Conservation (phyloP, 2,797 vertebrate species). For the Cetoscarus ocellatus region DNA sequence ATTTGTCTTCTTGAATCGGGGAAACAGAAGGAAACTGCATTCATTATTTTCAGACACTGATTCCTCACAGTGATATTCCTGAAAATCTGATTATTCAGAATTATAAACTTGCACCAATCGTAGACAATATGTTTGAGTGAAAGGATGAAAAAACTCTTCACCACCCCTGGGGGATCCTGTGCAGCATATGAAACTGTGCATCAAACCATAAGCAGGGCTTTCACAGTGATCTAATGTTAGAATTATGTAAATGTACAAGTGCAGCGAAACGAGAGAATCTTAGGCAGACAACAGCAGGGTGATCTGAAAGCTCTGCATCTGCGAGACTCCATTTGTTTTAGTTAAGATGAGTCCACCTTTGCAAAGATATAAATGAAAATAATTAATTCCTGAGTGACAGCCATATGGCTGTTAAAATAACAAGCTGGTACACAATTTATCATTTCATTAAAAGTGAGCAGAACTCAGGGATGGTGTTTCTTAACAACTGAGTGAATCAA, state of each 20-base stretch:
- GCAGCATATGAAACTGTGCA: conserved; percentile 14
- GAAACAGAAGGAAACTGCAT: neutral
- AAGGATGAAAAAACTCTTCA: conserved; percentile 32
- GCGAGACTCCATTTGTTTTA: conserved; percentile 25
- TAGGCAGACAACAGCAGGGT: conserved; percentile 38
- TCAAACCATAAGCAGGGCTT: conserved; percentile 25
- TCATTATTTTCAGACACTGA: conserved; percentile 2
- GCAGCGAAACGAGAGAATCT: neutral
- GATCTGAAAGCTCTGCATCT: conserved; percentile 17
- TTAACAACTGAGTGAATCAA: conserved; percentile 27
- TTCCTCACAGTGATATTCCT: conserved; percentile 7
- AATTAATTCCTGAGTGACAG: conserved; percentile 68
- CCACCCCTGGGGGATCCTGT: conserved; percentile 13
- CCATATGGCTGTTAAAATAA: conserved; percentile 72
- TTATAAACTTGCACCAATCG: conserved; percentile 34
- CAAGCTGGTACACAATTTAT: conserved; percentile 59
- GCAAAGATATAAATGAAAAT: conserved; percentile 54
- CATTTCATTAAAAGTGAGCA: conserved; percentile 64
- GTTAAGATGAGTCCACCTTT: conserved; percentile 43
- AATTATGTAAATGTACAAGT: conserved; percentile 39
- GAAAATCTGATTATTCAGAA: conserved; percentile 19
- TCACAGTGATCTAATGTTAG: conserved; percentile 30
- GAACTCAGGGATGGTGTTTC: conserved; percentile 46
- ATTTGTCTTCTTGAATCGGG: neutral
- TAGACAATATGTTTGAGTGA: conserved; percentile 18